Base-by-base conservation (phyloP, 2,113 vertebrate genomes). In the Emydura subglobosa region DNA sequence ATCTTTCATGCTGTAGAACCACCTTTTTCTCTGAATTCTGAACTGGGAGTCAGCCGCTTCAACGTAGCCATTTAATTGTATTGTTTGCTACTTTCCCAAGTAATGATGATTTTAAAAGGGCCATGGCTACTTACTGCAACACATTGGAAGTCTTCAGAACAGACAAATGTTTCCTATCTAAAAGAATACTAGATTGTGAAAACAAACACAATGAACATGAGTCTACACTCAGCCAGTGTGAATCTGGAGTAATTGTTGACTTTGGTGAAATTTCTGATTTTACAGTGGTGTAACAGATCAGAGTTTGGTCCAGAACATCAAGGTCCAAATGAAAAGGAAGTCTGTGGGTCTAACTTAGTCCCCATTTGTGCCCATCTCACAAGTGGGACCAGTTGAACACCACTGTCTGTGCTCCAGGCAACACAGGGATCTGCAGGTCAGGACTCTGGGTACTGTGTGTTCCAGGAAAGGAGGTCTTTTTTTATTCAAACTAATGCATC, bases 51-150 rank as follows among this genome's bases (percentile, higher is more conserved):
- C 2, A 13, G 42, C 57, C 39, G 47, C 86, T 86, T 83, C 85
- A 80, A 95, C 94, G 95, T 51, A 91, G 94, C 4, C n/a, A 79
- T 97, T 94, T 92, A 57, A 42, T 83, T 96, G 50, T 57, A 27
- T 57, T 95, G 90, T 96, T 97, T 95, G 94, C 85, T 96, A 95
- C 89, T 90, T 87, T 94, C 95, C 34, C 1, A 82, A 49, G 90
- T 29, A 59, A 27, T 90, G 95, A 95, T 50, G 88, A 51, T 92
- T 95, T 90, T 96, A 61, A 91, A 84, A 76, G 25, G 54, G 79
- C 34, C 4, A 81, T 88, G 94, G 51, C 82, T 86, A 85, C 54
- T 4, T 10, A 49, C 54, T 59, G 57, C 68, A 57, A 59, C 53
- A 22, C 10, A 1, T 42, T 39, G 34, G n/a, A 89, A 93, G 94